Evolutionary conservation across 2,797 vertebrate genomes (phyloP), one percentile per base, ranked within the genome.

Genomic region (Synaphobranchus kaupii): DNA sequence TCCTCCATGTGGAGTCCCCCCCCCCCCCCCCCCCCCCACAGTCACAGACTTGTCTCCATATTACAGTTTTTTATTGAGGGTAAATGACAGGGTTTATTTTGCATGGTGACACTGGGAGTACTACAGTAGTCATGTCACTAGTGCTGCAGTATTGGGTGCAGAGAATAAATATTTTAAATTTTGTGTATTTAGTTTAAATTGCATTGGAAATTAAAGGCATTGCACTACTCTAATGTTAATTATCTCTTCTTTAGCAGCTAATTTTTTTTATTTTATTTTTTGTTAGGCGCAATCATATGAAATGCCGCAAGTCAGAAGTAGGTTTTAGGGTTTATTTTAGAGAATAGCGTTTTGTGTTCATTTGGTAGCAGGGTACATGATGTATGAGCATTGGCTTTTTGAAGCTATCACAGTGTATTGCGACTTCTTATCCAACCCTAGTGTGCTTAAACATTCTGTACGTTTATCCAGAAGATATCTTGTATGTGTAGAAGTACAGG

Each of bases 171-270:
- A 83, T 80, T 89, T 87, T 78, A 47, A 39, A 68, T 84, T 56
- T 87, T 88, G 89, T 83, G 86, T 88, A 87, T 78, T 89, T 87
- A 80, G 88, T 60, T 88, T 90, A 71, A 88, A 92, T 87, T 90
- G 87, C 88, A 87, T 91, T 91, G 91, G 84, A 91, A 91, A 88
- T 87, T 85, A 89, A 90, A 91, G 90, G 90, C 87, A 86, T 94
- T 95, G 93, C 91, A 94, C 94, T 93, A 93, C 91, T 90, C 91
- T 88, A 71, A 86, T 86, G 84, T 90, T 89, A 4, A 54, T 81
- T 39, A 39, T 89, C 87, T 89, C 52, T 80, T 71, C 39, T 83
- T 85, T 84, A 87, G 76, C 83, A 83, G 87, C 85, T 85, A 83
- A 87, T 83, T 73, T 88, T 68, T 1, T 15, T 86, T 31, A 85